A percentile compares a stretch with the other conserved stretches of the same genome.
These are phyloP conservation scores for Agrochola circellaris DNA, from an alignment of 2,888 invertebrate genomes.

Conservation along the genomic window DNA sequence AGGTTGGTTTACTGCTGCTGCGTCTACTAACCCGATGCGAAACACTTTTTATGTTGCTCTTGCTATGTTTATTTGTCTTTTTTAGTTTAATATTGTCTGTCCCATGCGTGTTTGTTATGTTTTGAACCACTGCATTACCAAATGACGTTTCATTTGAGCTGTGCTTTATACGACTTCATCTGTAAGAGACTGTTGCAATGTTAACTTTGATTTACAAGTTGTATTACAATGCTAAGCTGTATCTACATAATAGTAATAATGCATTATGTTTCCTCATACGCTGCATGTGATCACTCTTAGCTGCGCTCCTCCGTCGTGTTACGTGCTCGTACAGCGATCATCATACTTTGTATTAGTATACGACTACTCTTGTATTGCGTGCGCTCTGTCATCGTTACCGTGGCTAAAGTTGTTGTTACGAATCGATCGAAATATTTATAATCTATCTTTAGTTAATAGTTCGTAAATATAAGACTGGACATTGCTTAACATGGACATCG, in stretches of 20 bases:
- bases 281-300: background rate
- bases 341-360: background rate
- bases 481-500: background rate
- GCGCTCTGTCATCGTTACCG: background rate
- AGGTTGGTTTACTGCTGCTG: slow-evolving; percentile 88
- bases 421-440: background rate
- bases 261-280: background rate
- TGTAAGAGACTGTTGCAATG: background rate
- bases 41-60: background rate
- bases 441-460: background rate
- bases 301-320: background rate
- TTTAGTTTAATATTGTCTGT: background rate
- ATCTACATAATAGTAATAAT: background rate
- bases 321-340: slow-evolving; percentile 6
- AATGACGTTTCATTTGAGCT: background rate
- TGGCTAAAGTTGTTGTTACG: background rate
- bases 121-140: background rate
- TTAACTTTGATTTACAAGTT: background rate
- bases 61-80: slow-evolving; percentile 1
- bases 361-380: background rate
- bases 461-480: background rate
- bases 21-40: background rate
- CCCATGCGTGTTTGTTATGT: background rate
- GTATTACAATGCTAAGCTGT: slow-evolving; percentile 2
- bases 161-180: background rate